A percentile compares a stretch with the other conserved stretches of the same genome.
phyloP scores from a whole-genome alignment of 2,113 vertebrate species.

The Petrocephalus zakoni region DNA sequence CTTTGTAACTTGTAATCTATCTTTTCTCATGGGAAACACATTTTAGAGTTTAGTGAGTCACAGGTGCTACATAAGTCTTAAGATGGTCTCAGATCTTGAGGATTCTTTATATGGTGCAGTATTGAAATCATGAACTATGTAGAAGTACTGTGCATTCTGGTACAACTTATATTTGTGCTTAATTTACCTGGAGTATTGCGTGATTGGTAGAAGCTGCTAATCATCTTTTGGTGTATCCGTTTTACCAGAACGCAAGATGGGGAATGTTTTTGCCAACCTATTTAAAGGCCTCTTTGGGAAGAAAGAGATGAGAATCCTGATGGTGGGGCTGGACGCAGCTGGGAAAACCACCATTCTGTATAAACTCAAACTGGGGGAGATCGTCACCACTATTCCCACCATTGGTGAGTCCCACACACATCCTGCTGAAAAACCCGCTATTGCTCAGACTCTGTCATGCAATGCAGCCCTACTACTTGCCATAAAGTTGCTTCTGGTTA shows the following conservation, averaged over 20 bases:
- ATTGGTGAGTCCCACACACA: conserved; percentile 55
- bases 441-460: not conserved
- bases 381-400: conserved; percentile 76
- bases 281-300: conserved; percentile 67
- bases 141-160: not conserved
- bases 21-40: not conserved
- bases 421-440: not conserved
- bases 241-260: conserved; percentile 60
- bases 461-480: not conserved
- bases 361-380: conserved; percentile 77
- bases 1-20: not conserved
- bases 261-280: conserved; percentile 57
- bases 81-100: not conserved
- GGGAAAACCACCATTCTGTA: conserved; percentile 80
- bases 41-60: not conserved
- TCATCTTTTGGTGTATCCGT: not conserved
- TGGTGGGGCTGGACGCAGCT: conserved; percentile 76
- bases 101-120: not conserved
- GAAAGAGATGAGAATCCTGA: conserved; percentile 79
- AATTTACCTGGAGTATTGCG: not conserved
- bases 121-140: not conserved
- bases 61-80: not conserved
- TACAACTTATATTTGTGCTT: not conserved
- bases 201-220: not conserved
- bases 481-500: not conserved